Base-by-base conservation (phyloP, 2,797 vertebrate species). In the Sciurus carolinensis region DNA sequence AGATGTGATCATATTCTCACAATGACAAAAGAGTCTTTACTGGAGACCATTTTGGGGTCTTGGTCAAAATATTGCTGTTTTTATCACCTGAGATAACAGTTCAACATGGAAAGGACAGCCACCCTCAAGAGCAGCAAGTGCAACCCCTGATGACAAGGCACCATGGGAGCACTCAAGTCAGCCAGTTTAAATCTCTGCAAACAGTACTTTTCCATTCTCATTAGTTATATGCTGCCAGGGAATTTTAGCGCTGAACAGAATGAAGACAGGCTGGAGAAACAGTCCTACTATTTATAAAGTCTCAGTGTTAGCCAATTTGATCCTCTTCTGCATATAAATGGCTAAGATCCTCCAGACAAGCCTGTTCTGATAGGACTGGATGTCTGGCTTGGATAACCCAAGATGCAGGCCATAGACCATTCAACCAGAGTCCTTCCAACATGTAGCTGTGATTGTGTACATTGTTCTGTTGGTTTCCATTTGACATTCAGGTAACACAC, bases 151-250 rank as follows among this genome's bases (percentile, higher is more conserved):
- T 17, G 15, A 91, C 66, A 87, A 59, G 8, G 52, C n/a, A 83
- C 39, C 89, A 77, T 0, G 2, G 36, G 39, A 88, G 42, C 59
- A 72, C 28, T 84, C 57, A 47, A 66, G 82, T 71, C 72, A 28
- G 50, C 72, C 87, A 64, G 44, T 77, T 91, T 36, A 72, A 87
- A 75, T 67, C 83, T 94, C 75, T 79, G 73, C 91, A 94, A 92
- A 97, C 81, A 93, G 95, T 85, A 94, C 77, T 95, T 95, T 96
- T 96, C 96, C 71, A 33, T 82, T 84, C 93, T 90, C 87, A 93
- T 83, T 93, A 94, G 89, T 67, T 87, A 79, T 69, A 91, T 59
- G 89, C 93, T 94, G 91, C 82, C 91, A 89, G 87, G 73, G 93
- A 95, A 86, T 91, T 80, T 89, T 79, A 96, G 94, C 75, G 83